Evolutionary conservation across 30 jellyfish, hydroid and myxozoan genomes (phyloP).

Genomic region (Chironex yamaguchii): DNA sequence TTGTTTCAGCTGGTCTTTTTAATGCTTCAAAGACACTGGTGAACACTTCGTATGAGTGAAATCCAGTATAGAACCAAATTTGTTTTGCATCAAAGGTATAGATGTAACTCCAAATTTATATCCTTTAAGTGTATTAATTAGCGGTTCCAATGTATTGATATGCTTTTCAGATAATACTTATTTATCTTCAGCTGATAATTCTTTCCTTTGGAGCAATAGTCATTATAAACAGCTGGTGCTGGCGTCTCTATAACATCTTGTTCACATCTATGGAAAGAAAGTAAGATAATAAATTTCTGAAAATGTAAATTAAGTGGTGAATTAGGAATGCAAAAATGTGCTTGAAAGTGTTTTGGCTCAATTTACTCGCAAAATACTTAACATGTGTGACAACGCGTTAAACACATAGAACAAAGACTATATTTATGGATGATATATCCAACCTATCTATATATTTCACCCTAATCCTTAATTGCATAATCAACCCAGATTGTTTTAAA

Average conservation of each 20-base stretch:
- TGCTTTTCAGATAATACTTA: neutral
- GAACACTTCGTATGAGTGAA: neutral
- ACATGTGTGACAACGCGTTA: no score
- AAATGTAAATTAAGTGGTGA: no score
- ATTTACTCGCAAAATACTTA: no score
- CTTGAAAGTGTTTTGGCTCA: no score
- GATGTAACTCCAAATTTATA: neutral
- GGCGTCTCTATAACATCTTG: neutral
- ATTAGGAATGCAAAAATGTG: no score
- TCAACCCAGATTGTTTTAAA: no score
- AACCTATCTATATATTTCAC: no score
- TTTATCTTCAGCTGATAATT: neutral
- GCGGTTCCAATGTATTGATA: neutral
- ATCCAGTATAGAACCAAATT: constrained; percentile 1
- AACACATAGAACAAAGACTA: no score
- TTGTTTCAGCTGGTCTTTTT: constrained; percentile 12
- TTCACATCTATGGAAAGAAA: no score
- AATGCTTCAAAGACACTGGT: constrained; percentile 12
- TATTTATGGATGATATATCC: no score
- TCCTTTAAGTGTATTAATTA: neutral
- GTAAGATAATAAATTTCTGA: no score
- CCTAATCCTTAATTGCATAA: no score
- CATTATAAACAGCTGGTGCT: constrained; percentile 4
- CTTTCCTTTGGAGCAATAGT: neutral
- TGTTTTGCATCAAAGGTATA: neutral